A percentile compares a stretch with the other conserved stretches of the same genome.
Evolutionary conservation across 2,113 vertebrate species (phyloP).

Genomic region (Puffinus mauretanicus): DNA sequence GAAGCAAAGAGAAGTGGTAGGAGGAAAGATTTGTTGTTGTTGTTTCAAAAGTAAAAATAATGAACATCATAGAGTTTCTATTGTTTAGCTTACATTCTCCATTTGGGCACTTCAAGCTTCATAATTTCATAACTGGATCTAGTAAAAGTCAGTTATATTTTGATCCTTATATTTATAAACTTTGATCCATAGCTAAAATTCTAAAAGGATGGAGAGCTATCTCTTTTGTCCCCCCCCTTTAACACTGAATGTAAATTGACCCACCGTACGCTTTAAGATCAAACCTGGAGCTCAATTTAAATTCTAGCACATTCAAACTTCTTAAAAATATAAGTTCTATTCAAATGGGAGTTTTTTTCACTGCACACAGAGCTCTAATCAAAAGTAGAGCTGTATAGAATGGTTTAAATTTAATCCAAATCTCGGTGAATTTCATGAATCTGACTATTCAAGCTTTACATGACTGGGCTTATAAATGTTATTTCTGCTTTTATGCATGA

Average conservation of each 20-base stretch:
- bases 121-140: conserved; percentile 22
- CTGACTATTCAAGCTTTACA: conserved; percentile 68
- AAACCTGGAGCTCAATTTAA: conserved; percentile 61
- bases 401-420: conserved; percentile 75
- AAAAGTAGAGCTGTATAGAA: conserved; percentile 63
- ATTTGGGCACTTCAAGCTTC: not conserved
- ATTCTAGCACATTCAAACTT: conserved; percentile 50
- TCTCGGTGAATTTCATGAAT: conserved; percentile 73
- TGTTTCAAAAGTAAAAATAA: not conserved
- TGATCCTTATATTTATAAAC: conserved; percentile 34
- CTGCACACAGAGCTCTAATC: conserved; percentile 63
- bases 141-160: not conserved
- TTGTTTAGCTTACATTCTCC: not conserved
- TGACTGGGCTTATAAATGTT: conserved; percentile 57
- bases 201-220: not conserved
- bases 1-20: not conserved
- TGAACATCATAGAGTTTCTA: not conserved
- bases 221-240: not conserved
- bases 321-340: conserved; percentile 59
- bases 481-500: conserved; percentile 64
- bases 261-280: conserved; percentile 21
- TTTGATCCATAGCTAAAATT: not conserved
- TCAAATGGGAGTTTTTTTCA: conserved; percentile 51
- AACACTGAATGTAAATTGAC: conserved; percentile 26
- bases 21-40: not conserved